phyloP scores from a whole-genome alignment of 2,113 vertebrate species.

The Bambusicola thoracicus region DNA sequence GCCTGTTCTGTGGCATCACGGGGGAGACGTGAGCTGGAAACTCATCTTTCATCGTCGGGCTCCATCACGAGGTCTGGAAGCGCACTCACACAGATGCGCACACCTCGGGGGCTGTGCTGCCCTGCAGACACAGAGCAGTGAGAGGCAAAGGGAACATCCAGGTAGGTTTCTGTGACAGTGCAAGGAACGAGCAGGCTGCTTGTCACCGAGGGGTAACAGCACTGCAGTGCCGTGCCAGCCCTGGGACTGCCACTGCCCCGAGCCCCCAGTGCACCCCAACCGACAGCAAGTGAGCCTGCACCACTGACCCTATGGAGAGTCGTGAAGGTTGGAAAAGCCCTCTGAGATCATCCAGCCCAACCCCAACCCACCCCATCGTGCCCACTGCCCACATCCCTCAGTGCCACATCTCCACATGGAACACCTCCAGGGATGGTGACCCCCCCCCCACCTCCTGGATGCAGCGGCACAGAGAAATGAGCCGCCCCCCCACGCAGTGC shows the following conservation, averaged over 20 bases:
- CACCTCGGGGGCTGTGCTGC: rapidly evolving
- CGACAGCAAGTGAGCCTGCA: neutral
- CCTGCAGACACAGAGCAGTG: neutral
- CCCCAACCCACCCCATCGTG: no score
- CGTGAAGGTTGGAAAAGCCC: no score
- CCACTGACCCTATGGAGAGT: no score
- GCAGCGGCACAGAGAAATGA: no score
- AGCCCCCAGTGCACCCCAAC: neutral
- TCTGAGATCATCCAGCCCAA: no score
- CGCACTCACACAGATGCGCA: rapidly evolving
- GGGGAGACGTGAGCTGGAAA: neutral
- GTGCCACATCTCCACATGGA: no score
- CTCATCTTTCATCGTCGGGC: neutral
- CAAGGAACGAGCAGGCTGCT: neutral
- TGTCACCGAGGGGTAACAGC: neutral
- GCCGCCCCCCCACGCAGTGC: no score
- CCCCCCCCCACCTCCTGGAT: no score
- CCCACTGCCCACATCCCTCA: no score
- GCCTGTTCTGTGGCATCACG: neutral
- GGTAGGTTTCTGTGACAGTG: neutral
- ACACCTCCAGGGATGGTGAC: no score
- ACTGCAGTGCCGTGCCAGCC: neutral
- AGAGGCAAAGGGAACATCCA: neutral
- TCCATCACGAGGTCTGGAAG: neutral
- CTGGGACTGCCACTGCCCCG: neutral